Evolutionary conservation across 2,113 vertebrate species (phyloP).

Genomic region (Lampris incognitus): DNA sequence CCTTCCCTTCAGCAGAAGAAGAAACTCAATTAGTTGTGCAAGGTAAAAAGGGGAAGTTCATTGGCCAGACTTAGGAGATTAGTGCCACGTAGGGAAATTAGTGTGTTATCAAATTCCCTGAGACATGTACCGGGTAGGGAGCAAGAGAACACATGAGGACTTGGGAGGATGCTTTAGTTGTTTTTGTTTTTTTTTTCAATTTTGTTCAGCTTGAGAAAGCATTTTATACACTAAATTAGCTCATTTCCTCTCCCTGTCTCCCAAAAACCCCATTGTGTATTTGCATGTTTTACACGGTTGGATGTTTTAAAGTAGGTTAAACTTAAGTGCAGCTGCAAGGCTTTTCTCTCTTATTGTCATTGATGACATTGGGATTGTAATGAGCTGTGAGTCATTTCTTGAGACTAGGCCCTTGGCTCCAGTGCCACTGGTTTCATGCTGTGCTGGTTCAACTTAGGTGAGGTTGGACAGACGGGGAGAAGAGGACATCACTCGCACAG

Average conservation of each 20-base stretch:
- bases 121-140: neutral
- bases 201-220: conserved; percentile 4
- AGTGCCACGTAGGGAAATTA: conserved; percentile 27
- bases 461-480: neutral
- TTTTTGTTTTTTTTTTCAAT: conserved; percentile 4
- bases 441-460: neutral
- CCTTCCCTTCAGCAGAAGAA: neutral
- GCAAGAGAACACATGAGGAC: neutral
- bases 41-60: conserved; percentile 44
- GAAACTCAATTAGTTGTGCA: conserved; percentile 47
- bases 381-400: neutral
- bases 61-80: conserved; percentile 37
- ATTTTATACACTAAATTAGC: conserved; percentile 13
- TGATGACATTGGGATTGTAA: conserved; percentile 12
- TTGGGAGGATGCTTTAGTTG: neutral
- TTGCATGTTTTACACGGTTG: conserved; percentile 26
- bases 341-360: neutral
- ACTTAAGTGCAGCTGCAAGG: neutral
- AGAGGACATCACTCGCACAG: conserved; percentile 14
- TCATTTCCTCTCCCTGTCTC: neutral
- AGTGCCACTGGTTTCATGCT: neutral
- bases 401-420: neutral
- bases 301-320: conserved; percentile 6
- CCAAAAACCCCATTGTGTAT: conserved; percentile 5
- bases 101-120: conserved; percentile 23